Percentiles rank a stretch among this genome's conserved stretches.
Conservation (phyloP, 2,888 invertebrate species). For the Arctia plantaginis region DNA sequence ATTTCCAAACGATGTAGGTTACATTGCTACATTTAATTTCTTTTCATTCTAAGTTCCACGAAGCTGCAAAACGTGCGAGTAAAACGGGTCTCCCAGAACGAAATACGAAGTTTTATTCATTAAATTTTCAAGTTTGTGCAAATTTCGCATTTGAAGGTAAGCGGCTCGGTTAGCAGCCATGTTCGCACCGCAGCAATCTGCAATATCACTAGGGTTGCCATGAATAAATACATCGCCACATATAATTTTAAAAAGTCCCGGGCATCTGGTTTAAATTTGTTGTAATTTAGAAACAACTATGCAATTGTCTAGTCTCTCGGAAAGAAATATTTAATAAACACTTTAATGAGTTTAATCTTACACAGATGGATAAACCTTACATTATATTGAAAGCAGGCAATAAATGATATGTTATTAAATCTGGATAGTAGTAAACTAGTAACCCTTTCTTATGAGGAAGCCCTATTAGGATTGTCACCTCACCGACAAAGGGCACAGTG, state of each 20-base stretch:
- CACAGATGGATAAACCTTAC: too few species aligned
- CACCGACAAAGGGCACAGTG: background rate
- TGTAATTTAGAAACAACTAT: background rate
- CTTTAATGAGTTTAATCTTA: background rate
- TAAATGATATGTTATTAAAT: too few species aligned
- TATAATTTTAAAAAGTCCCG: background rate
- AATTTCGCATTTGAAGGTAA: conserved; percentile 65
- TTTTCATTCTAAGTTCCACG: background rate
- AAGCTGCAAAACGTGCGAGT: conserved; percentile 19
- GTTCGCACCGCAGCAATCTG: conserved; percentile 16
- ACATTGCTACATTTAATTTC: background rate
- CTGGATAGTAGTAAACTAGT: too few species aligned
- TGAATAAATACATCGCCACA: background rate
- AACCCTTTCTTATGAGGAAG: background rate
- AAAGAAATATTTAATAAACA: background rate
- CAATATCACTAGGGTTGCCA: background rate
- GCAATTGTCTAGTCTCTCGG: background rate
- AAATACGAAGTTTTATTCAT: conserved; percentile 64
- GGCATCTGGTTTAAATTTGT: background rate
- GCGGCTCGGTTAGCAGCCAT: conserved; percentile 60
- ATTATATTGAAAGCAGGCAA: too few species aligned
- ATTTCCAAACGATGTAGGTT: background rate
- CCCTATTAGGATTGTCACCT: background rate
- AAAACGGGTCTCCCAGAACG: conserved; percentile 29
- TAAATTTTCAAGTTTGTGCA: conserved; percentile 76